Percentiles rank a stretch among this genome's conserved stretches.
phyloP scores from a whole-genome alignment of 2,113 vertebrate genomes.

The Elanus axillaris region DNA sequence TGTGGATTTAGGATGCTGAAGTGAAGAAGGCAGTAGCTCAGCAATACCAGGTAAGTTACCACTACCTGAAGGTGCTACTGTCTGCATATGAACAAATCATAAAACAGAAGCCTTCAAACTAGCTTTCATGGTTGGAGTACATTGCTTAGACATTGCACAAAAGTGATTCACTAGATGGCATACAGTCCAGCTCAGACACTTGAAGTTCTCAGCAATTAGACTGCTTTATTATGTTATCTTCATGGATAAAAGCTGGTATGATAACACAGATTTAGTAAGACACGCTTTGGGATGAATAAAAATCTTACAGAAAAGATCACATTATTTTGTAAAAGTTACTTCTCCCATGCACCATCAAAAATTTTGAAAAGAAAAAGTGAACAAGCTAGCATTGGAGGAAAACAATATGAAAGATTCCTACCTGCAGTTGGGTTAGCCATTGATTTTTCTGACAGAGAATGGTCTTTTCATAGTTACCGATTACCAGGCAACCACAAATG shows the following conservation, averaged over 20 bases:
- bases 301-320: background rate
- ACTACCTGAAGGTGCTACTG: background rate
- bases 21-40: background rate
- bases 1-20: background rate
- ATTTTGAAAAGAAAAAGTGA: background rate
- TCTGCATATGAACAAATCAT: background rate
- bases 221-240: background rate
- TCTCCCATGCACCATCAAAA: background rate
- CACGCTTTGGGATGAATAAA: background rate
- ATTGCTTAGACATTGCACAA: background rate
- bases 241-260: background rate
- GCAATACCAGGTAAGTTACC: background rate
- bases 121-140: rapidly evolving
- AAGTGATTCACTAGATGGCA: background rate
- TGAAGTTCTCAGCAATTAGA: background rate
- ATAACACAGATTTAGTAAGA: background rate
- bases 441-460: slow-evolving; percentile 16
- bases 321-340: background rate
- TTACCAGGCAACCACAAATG: slow-evolving; percentile 1
- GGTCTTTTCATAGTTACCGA: background rate
- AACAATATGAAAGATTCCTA: background rate
- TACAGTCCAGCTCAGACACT: background rate
- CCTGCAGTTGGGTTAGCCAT: background rate
- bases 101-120: background rate
- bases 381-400: background rate